Evolutionary conservation across 2,113 vertebrate genomes (phyloP).

Genomic region (Bubo bubo): DNA sequence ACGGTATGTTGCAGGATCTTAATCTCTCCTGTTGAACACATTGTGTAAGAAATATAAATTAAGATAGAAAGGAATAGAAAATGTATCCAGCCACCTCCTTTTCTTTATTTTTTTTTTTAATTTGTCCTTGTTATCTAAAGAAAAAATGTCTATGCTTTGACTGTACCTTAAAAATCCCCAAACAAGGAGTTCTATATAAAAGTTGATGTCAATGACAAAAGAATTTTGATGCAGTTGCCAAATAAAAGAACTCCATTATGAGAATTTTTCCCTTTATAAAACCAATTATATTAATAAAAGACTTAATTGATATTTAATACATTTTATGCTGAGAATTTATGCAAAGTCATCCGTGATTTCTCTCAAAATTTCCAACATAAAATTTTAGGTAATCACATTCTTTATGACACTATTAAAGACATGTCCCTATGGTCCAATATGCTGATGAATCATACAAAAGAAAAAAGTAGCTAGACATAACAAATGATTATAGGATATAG

Average conservation of each 20-base stretch:
- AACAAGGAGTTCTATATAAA: neutral
- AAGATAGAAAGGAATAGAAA: neutral
- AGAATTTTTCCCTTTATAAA: neutral
- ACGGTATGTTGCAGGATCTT: neutral
- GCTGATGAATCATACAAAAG: neutral
- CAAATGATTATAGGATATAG: fast-evolving
- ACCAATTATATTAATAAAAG: neutral
- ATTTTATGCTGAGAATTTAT: neutral
- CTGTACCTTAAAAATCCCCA: neutral
- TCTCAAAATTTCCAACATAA: neutral
- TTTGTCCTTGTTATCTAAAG: neutral
- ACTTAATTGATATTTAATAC: neutral
- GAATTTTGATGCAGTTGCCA: neutral
- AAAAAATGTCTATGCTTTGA: neutral
- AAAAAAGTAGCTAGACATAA: neutral
- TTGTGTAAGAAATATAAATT: neutral
- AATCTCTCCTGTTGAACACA: neutral
- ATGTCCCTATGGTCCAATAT: neutral
- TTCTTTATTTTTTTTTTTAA: neutral
- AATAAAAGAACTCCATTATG: neutral
- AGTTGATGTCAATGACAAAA: neutral
- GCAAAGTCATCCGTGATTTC: neutral
- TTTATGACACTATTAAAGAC: neutral
- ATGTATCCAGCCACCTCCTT: neutral
- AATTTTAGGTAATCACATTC: neutral